Percentiles rank a stretch among this genome's conserved stretches.
Conservation (phyloP, 1,140 invertebrate species). For the Phocides pigmalion region DNA sequence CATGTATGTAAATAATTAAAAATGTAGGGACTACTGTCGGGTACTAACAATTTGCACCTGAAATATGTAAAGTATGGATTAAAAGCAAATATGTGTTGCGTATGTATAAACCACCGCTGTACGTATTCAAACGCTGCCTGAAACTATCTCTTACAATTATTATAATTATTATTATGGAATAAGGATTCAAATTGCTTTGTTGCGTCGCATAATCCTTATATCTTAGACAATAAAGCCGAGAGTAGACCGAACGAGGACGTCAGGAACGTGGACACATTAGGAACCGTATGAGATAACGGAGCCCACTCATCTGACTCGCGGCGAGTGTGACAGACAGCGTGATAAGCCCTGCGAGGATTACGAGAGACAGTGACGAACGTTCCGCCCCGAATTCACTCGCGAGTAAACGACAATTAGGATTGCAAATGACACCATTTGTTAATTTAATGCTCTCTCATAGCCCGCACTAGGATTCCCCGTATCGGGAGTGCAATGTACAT, state of each 20-base stretch:
- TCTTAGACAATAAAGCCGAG: neutral
- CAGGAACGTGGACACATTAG: neutral
- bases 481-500: no score
- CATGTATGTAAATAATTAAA: neutral
- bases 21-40: neutral
- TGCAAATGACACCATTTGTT: no score
- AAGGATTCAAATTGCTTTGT: neutral
- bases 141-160: neutral
- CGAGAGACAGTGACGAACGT: neutral
- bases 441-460: no score
- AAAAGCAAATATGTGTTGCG: neutral
- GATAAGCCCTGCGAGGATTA: slow-evolving; percentile 4
- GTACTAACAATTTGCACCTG: neutral
- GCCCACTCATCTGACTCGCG: neutral
- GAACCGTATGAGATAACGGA: neutral
- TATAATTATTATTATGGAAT: neutral
- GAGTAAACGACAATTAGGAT: neutral
- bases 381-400: neutral
- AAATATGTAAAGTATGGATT: neutral
- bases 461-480: no score
- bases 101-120: neutral
- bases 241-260: neutral
- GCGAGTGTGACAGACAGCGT: neutral
- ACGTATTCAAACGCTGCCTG: neutral
- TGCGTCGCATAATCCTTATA: neutral